Base-by-base conservation (phyloP, 2,113 vertebrate genomes). In the Boulengeromyrus knoepffleri region DNA sequence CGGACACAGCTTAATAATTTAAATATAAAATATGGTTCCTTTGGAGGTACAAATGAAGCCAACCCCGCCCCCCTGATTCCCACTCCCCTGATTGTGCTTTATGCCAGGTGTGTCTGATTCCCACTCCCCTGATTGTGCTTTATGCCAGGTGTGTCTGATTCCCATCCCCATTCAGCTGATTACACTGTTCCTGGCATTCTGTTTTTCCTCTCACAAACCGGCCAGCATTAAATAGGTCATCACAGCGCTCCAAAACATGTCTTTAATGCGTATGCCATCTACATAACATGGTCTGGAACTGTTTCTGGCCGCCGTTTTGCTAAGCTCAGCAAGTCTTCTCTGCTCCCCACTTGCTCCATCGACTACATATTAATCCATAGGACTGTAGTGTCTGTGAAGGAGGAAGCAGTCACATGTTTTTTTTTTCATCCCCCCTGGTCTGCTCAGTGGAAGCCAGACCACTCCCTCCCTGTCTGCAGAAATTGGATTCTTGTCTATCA, bases 201-300 rank as follows among this genome's bases (percentile, higher is more conserved):
- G 92, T 94, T 94, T 93, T 94, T 95, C 92, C 93, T 95, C 93
- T 93, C 94, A 94, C 94, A 94, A 95, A 92, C 92, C 91, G 92
- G 90, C 86, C 53, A 90, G 86, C 42, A 92, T 95, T 94, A 96
- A 96, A 95, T 96, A 95, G 96, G 95, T 96, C 95, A 96, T 93
- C 92, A 92, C 92, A 94, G 95, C 94, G 95, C 95, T 95, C 95
- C 92, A 93, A 95, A 96, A 96, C 93, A 94, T 92, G 90, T 96
- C 94, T 95, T 95, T 94, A 96, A 94, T 96, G 94, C 95, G 95
- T 95, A 95, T 95, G 93, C 93, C 95, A 95, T 95, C 94, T 94
- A 95, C 96, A 96, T 96, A 95, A 94, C 94, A 94, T 94, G 95
- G 96, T 96, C 94, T 94, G 94, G 93, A 95, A 94, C 96, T 96